Conservation (phyloP, 2,113 vertebrate genomes). For the Athene noctua region DNA sequence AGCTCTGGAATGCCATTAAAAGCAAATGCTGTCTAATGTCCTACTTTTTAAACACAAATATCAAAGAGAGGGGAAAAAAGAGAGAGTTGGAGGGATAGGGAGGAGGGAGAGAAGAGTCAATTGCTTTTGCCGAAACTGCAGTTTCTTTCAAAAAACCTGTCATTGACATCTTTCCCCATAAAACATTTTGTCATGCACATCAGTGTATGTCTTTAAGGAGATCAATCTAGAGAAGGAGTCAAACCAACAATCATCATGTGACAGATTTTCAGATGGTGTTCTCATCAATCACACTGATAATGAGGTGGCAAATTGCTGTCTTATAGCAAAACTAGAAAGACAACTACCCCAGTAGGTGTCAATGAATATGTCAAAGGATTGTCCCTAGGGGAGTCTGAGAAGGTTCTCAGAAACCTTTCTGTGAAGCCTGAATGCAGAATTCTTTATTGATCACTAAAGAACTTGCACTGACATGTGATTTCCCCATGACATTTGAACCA, state of each 20-base stretch:
- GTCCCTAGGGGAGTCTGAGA: slow-evolving; percentile 54
- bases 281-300: slow-evolving; percentile 79
- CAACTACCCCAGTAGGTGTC: slow-evolving; percentile 65
- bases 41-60: slow-evolving; percentile 52
- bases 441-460: slow-evolving; percentile 76
- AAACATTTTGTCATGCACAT: slow-evolving; percentile 64
- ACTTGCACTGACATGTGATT: slow-evolving; percentile 74
- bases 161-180: slow-evolving; percentile 6
- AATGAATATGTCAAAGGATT: slow-evolving; percentile 68
- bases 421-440: slow-evolving; percentile 69
- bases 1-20: slow-evolving; percentile 7
- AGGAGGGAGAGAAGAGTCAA: slow-evolving; percentile 33
- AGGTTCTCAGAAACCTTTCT: slow-evolving; percentile 56
- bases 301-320: slow-evolving; percentile 81
- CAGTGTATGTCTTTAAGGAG: slow-evolving; percentile 36
- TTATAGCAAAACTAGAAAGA: slow-evolving; percentile 73
- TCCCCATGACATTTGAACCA: slow-evolving; percentile 69
- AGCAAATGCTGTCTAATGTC: slow-evolving; percentile 30
- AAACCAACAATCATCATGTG: slow-evolving; percentile 58
- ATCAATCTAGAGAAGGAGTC: slow-evolving; percentile 40
- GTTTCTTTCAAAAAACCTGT: slow-evolving; percentile 75
- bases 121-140: slow-evolving; percentile 72
- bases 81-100: neutral
- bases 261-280: slow-evolving; percentile 50
- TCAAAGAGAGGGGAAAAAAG: slow-evolving; percentile 9